These are phyloP conservation scores for Drosophila imparisetae DNA, from an alignment of 2,888 invertebrate genomes.

Conservation along the genomic window DNA sequence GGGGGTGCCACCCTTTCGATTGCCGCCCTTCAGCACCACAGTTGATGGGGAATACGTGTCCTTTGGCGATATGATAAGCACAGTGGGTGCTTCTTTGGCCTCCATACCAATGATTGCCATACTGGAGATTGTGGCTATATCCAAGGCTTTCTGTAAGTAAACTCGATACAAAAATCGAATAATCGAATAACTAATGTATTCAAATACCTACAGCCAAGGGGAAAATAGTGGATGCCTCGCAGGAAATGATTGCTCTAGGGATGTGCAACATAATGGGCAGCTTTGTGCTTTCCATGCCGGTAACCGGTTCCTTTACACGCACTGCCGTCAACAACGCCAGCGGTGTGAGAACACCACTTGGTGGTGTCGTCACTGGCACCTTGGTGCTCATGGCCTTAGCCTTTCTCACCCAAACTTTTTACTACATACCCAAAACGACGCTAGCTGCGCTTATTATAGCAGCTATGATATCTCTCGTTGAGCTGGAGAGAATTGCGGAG, in stretches of 20 bases:
- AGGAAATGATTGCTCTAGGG: slow-evolving; percentile 95
- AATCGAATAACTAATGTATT: background rate
- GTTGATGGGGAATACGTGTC: slow-evolving; percentile 86
- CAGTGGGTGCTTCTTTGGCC: slow-evolving; percentile 87
- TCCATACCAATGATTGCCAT: slow-evolving; percentile 90
- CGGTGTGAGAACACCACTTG: slow-evolving; percentile 93
- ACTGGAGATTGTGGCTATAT: slow-evolving; percentile 91
- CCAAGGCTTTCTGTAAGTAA: slow-evolving; percentile 90
- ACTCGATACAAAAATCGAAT: background rate
- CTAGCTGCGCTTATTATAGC: slow-evolving; percentile 95
- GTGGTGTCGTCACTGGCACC: slow-evolving; percentile 91
- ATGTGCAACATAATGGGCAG: slow-evolving; percentile 92
- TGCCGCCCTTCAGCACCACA: slow-evolving; percentile 89
- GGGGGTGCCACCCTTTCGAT: slow-evolving; percentile 89
- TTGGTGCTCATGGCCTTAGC: slow-evolving; percentile 92
- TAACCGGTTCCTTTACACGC: slow-evolving; percentile 93
- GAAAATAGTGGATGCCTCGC: slow-evolving; percentile 92
- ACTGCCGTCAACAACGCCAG: slow-evolving; percentile 96
- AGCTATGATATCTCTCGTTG: slow-evolving; percentile 94
- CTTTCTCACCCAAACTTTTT: slow-evolving; percentile 92
- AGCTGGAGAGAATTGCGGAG: slow-evolving; percentile 87
- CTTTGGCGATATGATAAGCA: slow-evolving; percentile 88
- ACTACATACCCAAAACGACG: slow-evolving; percentile 93
- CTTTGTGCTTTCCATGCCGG: slow-evolving; percentile 94
- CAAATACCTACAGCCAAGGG: slow-evolving; percentile 88